Base-by-base conservation (phyloP, 2,888 invertebrate species). In the Eilema caniola region DNA sequence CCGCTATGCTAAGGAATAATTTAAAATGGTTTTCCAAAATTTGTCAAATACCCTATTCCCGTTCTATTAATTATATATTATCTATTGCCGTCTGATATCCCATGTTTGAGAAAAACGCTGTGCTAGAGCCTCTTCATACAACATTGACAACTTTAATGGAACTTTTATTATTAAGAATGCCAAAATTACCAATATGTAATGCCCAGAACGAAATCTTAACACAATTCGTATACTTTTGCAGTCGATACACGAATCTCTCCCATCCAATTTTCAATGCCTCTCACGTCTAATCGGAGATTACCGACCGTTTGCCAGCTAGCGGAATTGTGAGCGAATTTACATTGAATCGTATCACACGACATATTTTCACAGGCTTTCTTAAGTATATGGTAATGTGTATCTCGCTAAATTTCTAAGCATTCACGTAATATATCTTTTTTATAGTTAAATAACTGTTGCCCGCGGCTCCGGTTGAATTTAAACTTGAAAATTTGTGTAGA, bases 291-390 rank as follows among this genome's bases (percentile, higher is more conserved):
- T 66, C 8, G 25, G 8, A 14, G n/a, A 60, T 66, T 41, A 59
- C 25, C 60, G 41, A 25, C 59, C 31, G 20, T 25, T 24, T 11
- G 41, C 23, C 16, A 28, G 41, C 23, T 24, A 25, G 66, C 28
- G 66, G 41, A 23, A 66, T 23, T 41, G 25, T n/a, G 3, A 12
- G 8, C 20, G 10, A 66, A 66, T 66, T 66, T 57, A 66, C 57
- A 66, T 57, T 33, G 24, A 66, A 66, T 57, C 16, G 57, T 33
- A 66, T 23, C 31, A 23, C 23, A 31, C 33, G 16, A 10, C 5
- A 57, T 12, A 57, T 57, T 56, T 66, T 66, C 65, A 66, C 65
- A 66, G 56, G 66, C 66, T 66, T 66, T 66, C 66, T 37, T 28
- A n/a, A 28, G 28, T n/a, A 47, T 37, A 41, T 53, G 53, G 41